Evolutionary conservation across 1,140 invertebrate genomes (phyloP).

Genomic region (Steinernema feltiae): DNA sequence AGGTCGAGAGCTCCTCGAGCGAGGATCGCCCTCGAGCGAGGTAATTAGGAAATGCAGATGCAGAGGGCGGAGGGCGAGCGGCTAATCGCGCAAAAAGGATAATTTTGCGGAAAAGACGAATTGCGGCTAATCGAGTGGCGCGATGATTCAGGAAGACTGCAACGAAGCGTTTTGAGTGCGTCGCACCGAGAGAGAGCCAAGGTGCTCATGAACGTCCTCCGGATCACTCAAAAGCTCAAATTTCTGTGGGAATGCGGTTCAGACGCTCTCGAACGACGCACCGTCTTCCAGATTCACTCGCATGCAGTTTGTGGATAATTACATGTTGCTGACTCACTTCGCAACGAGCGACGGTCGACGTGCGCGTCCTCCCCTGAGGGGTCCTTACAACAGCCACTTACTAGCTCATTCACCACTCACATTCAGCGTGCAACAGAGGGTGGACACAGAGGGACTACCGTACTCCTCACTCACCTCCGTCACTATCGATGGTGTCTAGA

Average conservation of each 20-base stretch:
- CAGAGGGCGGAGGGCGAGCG: neutral
- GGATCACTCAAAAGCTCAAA: neutral
- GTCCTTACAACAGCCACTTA: too few relatives aligned
- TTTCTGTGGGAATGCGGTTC: too few relatives aligned
- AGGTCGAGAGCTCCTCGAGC: neutral
- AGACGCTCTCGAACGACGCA: too few relatives aligned
- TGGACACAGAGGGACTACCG: neutral
- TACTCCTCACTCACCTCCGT: neutral
- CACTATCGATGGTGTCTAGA: neutral
- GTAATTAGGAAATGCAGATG: constrained; percentile 11
- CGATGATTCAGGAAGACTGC: neutral
- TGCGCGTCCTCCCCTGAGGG: neutral
- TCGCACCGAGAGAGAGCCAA: too few relatives aligned
- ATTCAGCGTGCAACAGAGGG: neutral
- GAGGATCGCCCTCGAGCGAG: too few relatives aligned
- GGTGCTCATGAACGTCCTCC: neutral
- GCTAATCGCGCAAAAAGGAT: neutral
- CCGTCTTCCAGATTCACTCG: too few relatives aligned
- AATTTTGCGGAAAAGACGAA: too few relatives aligned
- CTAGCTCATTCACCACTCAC: neutral
- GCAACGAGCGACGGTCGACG: too few relatives aligned
- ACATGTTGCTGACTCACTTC: too few relatives aligned
- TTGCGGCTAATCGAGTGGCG: neutral
- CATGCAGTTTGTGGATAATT: too few relatives aligned
- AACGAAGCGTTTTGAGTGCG: neutral